Evolutionary conservation across 2,113 vertebrate species (phyloP).

Genomic region (Rhinogobius similis): DNA sequence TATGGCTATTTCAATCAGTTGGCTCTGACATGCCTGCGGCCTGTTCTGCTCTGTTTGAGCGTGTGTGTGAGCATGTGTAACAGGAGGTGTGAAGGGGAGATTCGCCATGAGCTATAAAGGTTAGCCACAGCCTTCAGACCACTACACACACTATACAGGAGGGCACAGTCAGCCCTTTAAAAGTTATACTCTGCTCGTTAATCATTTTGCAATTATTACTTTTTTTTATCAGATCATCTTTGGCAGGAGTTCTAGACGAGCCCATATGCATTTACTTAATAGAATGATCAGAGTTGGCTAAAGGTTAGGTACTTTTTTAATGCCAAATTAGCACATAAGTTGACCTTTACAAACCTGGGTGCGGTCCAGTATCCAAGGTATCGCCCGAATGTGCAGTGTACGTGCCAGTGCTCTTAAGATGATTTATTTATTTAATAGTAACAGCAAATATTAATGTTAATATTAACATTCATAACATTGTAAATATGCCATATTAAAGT

Average conservation of each 20-base stretch:
- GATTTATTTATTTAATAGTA: too few species aligned
- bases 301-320: not conserved
- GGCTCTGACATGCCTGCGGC: constrained; percentile 24
- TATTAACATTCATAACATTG: too few species aligned
- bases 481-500: too few species aligned
- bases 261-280: not conserved
- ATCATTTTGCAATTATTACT: constrained; percentile 20
- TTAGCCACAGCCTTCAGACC: constrained; percentile 22
- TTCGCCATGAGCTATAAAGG: constrained; percentile 11
- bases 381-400: not conserved
- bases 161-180: not conserved
- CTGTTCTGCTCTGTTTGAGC: constrained; percentile 28
- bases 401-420: not conserved
- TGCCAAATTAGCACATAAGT: constrained; percentile 11
- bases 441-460: too few species aligned
- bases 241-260: not conserved
- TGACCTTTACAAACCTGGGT: not conserved
- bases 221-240: constrained; percentile 6
- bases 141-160: not conserved
- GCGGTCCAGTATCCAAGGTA: not conserved
- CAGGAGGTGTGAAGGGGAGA: constrained; percentile 11
- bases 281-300: not conserved
- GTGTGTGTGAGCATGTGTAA: constrained; percentile 13
- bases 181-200: not conserved
- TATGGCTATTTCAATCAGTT: constrained; percentile 52